phyloP scores from a whole-genome alignment of 2,888 invertebrate species.

The Carcina quercana region DNA sequence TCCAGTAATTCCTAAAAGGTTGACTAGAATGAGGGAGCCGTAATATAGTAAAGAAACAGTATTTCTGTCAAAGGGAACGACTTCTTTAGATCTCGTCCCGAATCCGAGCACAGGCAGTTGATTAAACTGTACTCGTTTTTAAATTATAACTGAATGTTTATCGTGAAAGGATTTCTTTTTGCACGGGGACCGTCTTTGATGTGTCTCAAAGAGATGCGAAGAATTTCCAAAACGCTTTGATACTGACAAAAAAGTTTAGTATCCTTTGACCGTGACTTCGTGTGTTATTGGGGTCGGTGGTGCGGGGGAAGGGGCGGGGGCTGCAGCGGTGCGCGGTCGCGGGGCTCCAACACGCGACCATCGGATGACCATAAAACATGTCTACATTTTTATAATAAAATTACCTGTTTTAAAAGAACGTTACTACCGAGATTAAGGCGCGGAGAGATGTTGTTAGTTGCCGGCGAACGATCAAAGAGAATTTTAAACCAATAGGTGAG shows the following conservation, averaged over 20 bases:
- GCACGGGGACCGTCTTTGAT: conserved; percentile 32
- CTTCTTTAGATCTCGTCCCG: too few relatives aligned
- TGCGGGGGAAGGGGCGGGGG: too few relatives aligned
- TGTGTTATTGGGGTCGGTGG: conserved; percentile 40
- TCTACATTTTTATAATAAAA: conserved; percentile 69
- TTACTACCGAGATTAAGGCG: conserved; percentile 73
- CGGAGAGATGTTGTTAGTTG: conserved; percentile 69
- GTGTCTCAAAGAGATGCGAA: conserved; percentile 41
- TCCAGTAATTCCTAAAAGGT: too few relatives aligned
- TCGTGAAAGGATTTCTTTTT: conserved; percentile 18
- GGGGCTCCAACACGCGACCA: too few relatives aligned
- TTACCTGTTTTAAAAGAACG: conserved; percentile 74
- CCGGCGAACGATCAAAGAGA: conserved; percentile 67
- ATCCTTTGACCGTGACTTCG: conserved; percentile 54
- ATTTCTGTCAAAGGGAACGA: too few relatives aligned
- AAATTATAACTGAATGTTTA: conserved; percentile 9
- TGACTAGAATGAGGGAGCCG: too few relatives aligned
- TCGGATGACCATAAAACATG: conserved; percentile 63
- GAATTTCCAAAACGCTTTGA: conserved; percentile 42
- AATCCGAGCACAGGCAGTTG: conserved; percentile 6
- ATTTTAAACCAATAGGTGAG: conserved; percentile 42
- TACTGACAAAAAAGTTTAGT: conserved; percentile 39
- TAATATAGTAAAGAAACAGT: too few relatives aligned
- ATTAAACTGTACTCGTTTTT: too few relatives aligned
- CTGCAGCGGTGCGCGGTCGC: too few relatives aligned